Evolutionary conservation across 30 jellyfish, hydroid and myxozoan species (phyloP).

Genomic region (Pseudorhiza aurosa): DNA sequence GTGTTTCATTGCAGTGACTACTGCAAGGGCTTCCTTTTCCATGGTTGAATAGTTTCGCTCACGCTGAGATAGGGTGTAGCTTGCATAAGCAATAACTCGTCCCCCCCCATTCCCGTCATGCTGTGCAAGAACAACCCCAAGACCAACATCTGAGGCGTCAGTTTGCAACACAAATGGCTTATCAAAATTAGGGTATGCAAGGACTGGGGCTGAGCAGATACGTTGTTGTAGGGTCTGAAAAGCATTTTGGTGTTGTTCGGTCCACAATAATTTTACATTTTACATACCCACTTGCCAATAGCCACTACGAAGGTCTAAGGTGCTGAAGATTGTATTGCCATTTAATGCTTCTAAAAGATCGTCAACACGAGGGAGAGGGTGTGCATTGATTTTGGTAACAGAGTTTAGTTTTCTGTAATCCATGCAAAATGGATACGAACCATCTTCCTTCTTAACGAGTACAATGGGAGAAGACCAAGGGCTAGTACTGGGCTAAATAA

Average conservation of each 20-base stretch:
- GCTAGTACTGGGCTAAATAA: constrained; percentile 51
- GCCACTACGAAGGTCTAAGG: constrained; percentile 25
- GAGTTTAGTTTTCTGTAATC: constrained; percentile 24
- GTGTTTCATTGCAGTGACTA: constrained; percentile 39
- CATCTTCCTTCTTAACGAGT: constrained; percentile 37
- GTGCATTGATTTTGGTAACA: constrained; percentile 37
- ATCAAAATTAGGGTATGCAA: constrained; percentile 55
- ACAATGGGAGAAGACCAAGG: constrained; percentile 72
- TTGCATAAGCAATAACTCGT: constrained; percentile 43
- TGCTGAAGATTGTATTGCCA: constrained; percentile 32
- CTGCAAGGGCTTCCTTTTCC: constrained; percentile 65
- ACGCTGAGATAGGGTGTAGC: constrained; percentile 19
- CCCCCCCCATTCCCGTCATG: constrained; percentile 19
- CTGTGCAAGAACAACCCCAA: constrained; percentile 61
- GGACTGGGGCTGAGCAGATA: constrained; percentile 49
- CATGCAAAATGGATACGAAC: constrained; percentile 41
- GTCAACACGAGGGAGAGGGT: constrained; percentile 58
- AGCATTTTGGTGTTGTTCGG: constrained; percentile 23
- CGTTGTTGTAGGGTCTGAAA: constrained; percentile 1
- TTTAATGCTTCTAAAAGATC: constrained; percentile 40
- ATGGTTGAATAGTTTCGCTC: constrained; percentile 33
- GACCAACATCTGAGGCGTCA: constrained; percentile 51
- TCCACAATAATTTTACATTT: constrained; percentile 17
- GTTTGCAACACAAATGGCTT: constrained; percentile 33
- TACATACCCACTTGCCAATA: constrained; percentile 24